Percentiles rank a stretch among this genome's conserved stretches.
phyloP scores from a whole-genome alignment of 1,140 invertebrate species.

The Megalonaias nervosa region DNA sequence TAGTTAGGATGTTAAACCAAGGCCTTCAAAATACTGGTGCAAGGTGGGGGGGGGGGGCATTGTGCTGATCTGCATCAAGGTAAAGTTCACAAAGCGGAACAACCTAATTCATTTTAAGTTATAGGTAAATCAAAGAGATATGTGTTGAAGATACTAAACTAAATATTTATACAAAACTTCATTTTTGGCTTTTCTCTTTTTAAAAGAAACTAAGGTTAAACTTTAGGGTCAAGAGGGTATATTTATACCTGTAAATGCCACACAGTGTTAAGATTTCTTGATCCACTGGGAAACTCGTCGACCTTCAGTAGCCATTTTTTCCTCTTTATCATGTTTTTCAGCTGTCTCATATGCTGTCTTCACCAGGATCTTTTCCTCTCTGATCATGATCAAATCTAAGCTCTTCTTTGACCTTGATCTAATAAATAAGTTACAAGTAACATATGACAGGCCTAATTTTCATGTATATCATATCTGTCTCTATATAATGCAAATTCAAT shows the following conservation, averaged over 20 bases:
- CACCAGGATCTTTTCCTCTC: slow-evolving; percentile 55
- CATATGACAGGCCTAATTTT: neutral
- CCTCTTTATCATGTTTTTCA: slow-evolving; percentile 54
- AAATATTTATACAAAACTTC: too few species aligned
- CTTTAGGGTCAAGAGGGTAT: neutral
- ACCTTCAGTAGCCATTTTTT: slow-evolving; percentile 43
- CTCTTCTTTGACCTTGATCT: slow-evolving; percentile 11
- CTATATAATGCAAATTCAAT: neutral
- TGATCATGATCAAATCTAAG: slow-evolving; percentile 17
- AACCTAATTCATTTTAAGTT: too few species aligned
- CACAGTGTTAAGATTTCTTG: slow-evolving; percentile 51
- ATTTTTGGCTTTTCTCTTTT: too few species aligned
- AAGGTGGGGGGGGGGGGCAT: too few species aligned
- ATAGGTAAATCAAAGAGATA: too few species aligned
- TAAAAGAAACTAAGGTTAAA: too few species aligned
- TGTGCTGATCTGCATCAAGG: too few species aligned
- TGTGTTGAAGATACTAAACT: too few species aligned
- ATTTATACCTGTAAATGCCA: slow-evolving; percentile 62
- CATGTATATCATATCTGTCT: neutral
- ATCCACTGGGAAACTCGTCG: slow-evolving; percentile 46
- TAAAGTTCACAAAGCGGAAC: too few species aligned
- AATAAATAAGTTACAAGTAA: neutral
- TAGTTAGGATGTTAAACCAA: too few species aligned
- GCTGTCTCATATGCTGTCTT: slow-evolving; percentile 54
- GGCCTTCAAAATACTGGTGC: too few species aligned